Evolutionary conservation across 2,797 vertebrate genomes (phyloP), one percentile per base, ranked within the genome.

Genomic region (Australoheros facetus): DNA sequence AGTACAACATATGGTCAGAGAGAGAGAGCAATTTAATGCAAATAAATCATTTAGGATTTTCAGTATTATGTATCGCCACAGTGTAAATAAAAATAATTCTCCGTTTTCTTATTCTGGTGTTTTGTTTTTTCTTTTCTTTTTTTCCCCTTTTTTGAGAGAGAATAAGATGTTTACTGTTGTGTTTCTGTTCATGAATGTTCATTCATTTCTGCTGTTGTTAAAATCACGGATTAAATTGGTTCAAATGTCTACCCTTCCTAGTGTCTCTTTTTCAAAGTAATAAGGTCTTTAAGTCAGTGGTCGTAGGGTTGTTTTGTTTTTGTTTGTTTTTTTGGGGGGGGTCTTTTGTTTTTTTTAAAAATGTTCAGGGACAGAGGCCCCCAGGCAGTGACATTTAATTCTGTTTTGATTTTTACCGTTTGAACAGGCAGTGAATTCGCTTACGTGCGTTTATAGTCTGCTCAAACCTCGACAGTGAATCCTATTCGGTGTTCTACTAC

Each of bases 21-120:
- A 89, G 79, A 51, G 60, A 66, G 60, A 96, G 96, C 95, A 95
- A 96, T 95, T 95, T 83, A 95, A 88, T 85, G 94, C 94, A 95
- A 69, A 83, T 59, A 70, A 81, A 88, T 56, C 39, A 73, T 93
- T 89, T 84, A 79, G 85, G 39, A 51, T 87, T 85, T 86, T 95
- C 96, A 96, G 97, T 96, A 96, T 97, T 96, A 95, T 88, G 74
- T 69, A 87, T 91, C 81, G 86, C 73, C 13, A 85, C 66, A 84
- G 88, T 93, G 92, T 87, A 90, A 89, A 92, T 73, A 94, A 80
- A 93, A 84, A 88, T 85, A 88, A 94, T 85, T 79, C 88, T 85
- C 95, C 93, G 93, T 92, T 89, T 37, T 88, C 76, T 91, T 93
- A 89, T 81, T 88, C 87, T 91, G 85, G 82, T 92, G 87, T 88